Evolutionary conservation across 2,113 vertebrate genomes (phyloP).

Genomic region (Oreamnos americanus): DNA sequence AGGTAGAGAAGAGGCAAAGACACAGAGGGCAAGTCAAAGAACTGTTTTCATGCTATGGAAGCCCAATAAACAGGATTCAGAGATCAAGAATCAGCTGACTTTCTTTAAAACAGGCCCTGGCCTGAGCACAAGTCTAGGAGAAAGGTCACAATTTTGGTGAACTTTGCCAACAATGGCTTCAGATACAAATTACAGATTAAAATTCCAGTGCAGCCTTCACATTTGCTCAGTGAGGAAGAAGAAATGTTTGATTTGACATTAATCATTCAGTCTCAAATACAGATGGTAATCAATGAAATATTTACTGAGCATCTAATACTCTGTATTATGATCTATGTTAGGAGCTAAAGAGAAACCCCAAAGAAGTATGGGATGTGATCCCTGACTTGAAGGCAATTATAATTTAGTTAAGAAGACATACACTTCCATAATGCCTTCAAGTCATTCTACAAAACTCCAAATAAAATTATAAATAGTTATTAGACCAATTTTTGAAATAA

Average conservation of each 20-base stretch:
- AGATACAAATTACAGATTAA: background rate
- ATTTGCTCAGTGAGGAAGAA: background rate
- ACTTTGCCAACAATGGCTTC: background rate
- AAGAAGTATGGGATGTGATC: background rate
- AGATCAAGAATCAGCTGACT: background rate
- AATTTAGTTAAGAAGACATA: background rate
- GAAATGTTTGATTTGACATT: background rate
- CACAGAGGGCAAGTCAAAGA: background rate
- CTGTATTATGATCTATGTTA: background rate
- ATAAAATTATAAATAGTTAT: background rate
- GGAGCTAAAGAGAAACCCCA: background rate
- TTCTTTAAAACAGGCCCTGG: conserved; percentile 19
- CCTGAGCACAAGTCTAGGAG: background rate
- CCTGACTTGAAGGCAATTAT: background rate
- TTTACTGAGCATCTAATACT: background rate
- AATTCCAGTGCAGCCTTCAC: background rate
- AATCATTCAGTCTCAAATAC: background rate
- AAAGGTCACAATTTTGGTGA: background rate
- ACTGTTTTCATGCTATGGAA: background rate
- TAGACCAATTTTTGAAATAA: background rate
- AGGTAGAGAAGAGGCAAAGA: background rate
- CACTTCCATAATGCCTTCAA: background rate
- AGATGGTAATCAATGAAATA: background rate
- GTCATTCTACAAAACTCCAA: background rate
- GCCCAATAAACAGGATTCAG: background rate